Evolutionary conservation across 1,140 invertebrate species (phyloP).

Genomic region (Meloidogyne floridensis): DNA sequence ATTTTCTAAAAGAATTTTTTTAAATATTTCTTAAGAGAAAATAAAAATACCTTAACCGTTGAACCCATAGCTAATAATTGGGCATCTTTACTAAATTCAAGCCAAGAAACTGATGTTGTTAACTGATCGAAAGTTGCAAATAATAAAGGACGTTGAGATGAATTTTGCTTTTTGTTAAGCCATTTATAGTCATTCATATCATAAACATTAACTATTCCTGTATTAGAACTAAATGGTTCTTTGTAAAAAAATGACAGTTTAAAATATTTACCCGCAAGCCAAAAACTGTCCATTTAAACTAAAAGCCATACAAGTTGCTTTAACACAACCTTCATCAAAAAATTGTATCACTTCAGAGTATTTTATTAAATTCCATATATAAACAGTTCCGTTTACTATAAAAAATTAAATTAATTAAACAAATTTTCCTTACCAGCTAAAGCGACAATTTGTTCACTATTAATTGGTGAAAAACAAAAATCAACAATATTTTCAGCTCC

Average conservation of each 20-base stretch:
- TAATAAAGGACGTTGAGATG: constrained; percentile 13
- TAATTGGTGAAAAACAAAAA: constrained; percentile 44
- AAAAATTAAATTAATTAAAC: constrained; percentile 12
- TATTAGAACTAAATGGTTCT: constrained; percentile 44
- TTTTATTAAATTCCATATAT: constrained; percentile 45
- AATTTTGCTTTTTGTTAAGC: neutral
- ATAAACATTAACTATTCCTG: constrained; percentile 53
- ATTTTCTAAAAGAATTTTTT: constrained; percentile 41
- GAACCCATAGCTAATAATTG: constrained; percentile 53
- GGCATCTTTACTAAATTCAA: constrained; percentile 43
- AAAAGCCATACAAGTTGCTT: constrained; percentile 32
- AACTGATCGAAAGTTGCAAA: constrained; percentile 44
- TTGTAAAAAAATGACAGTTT: no score
- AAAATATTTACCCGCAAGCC: constrained; percentile 45
- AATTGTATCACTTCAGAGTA: constrained; percentile 35
- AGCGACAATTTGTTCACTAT: constrained; percentile 43
- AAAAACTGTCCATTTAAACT: constrained; percentile 51
- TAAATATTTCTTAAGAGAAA: neutral
- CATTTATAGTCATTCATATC: constrained; percentile 22
- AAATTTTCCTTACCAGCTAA: constrained; percentile 35
- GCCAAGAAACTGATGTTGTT: constrained; percentile 43
- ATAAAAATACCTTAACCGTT: constrained; percentile 41
- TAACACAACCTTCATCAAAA: constrained; percentile 47
- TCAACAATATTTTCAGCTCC: constrained; percentile 42
- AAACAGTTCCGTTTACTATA: constrained; percentile 43